Evolutionary conservation across 2,797 vertebrate genomes (phyloP).

Genomic region (Gymnoscopelus microlampas): DNA sequence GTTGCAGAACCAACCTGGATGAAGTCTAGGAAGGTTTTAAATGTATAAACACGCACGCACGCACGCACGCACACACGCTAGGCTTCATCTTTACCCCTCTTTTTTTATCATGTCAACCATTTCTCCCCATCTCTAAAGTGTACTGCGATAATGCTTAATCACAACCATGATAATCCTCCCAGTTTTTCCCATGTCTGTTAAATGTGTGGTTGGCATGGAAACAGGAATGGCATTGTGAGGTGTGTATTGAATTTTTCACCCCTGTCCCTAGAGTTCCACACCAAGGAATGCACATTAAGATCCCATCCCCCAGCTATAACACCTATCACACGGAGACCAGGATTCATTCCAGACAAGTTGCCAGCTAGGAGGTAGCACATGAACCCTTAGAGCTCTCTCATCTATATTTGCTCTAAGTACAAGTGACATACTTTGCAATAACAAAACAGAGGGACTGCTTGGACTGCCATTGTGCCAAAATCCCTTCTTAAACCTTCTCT

Average conservation of each 20-base stretch:
- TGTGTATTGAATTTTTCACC: constrained; percentile 69
- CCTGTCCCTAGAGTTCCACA: constrained; percentile 52
- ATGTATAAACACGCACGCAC: constrained; percentile 3
- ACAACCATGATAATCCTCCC: constrained; percentile 43
- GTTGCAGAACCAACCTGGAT: constrained; percentile 3
- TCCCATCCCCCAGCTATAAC: constrained; percentile 50
- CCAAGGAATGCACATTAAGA: constrained; percentile 49
- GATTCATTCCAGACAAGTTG: constrained; percentile 34
- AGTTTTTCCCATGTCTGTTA: constrained; percentile 36
- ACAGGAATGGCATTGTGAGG: constrained; percentile 71
- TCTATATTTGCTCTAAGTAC: constrained; percentile 16
- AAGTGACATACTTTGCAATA: neutral
- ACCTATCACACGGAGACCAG: neutral
- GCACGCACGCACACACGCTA: constrained; percentile 3
- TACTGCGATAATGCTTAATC: constrained; percentile 48
- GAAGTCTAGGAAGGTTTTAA: constrained; percentile 12
- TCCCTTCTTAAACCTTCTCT: too few relatives aligned
- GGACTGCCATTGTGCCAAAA: constrained; percentile 7
- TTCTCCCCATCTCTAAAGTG: constrained; percentile 8
- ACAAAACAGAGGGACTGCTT: neutral
- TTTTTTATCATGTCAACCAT: constrained; percentile 3
- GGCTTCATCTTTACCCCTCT: neutral
- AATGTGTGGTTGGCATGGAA: constrained; percentile 79
- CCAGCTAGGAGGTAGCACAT: constrained; percentile 1
- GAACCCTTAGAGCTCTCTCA: constrained; percentile 6